Conservation (phyloP, 1,140 invertebrate genomes). For the Pteromalus puparum region DNA sequence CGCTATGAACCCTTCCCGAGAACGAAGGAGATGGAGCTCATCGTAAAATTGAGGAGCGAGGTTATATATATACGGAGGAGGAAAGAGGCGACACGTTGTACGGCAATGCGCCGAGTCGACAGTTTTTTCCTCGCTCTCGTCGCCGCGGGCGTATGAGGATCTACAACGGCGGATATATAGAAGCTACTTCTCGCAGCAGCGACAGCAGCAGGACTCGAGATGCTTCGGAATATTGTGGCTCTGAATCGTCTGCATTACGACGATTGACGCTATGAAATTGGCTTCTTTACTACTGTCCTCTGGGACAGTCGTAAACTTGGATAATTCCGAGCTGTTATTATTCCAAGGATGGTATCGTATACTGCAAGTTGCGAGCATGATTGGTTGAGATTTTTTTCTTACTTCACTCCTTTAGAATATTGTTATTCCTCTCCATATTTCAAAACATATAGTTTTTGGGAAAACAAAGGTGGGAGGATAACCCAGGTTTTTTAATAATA, state of each 20-base stretch:
- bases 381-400: not conserved
- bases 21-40: not conserved
- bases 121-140: not conserved
- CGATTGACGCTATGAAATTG: conserved; percentile 1
- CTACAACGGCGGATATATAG: too few relatives aligned
- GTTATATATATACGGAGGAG: not conserved
- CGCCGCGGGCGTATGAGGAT: too few relatives aligned
- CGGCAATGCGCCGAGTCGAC: not conserved
- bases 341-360: not conserved
- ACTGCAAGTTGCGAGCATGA: not conserved
- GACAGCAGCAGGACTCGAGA: not conserved
- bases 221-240: not conserved
- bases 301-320: not conserved
- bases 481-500: too few relatives aligned
- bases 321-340: not conserved
- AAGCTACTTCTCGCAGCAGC: not conserved
- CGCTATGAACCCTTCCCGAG: not conserved
- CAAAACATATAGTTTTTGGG: too few relatives aligned
- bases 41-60: conserved; percentile 11
- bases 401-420: not conserved
- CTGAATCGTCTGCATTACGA: not conserved
- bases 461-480: too few relatives aligned
- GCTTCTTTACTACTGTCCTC: not conserved
- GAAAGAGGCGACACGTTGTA: not conserved
- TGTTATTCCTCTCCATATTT: too few relatives aligned